phyloP scores from a whole-genome alignment of 2,888 invertebrate species.

The Polia nebulosa region DNA sequence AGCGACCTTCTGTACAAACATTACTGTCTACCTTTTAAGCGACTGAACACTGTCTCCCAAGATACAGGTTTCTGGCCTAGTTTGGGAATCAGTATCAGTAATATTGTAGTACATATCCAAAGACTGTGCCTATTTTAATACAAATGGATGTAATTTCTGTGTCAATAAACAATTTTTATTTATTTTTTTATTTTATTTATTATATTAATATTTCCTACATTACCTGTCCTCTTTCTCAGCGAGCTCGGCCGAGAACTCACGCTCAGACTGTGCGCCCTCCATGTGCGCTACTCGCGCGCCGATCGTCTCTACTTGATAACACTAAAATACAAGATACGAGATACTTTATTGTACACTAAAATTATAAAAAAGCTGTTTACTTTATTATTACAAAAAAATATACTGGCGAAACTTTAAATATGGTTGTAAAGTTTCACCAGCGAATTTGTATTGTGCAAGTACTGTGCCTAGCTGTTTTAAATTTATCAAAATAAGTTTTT shows the following conservation, averaged over 20 bases:
- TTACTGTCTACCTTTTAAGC: no score
- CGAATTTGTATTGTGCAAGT: not conserved
- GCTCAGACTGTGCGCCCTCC: slow-evolving; percentile 84
- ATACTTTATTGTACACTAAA: not conserved
- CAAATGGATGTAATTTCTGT: no score
- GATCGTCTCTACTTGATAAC: slow-evolving; percentile 86
- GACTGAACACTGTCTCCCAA: no score
- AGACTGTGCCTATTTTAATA: no score
- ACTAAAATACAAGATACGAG: slow-evolving; percentile 66
- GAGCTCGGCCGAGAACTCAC: slow-evolving; percentile 80
- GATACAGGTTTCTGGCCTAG: no score
- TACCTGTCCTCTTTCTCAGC: slow-evolving; percentile 83
- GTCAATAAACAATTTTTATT: no score
- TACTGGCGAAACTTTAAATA: not conserved
- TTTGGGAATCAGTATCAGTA: no score
- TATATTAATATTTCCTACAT: not conserved
- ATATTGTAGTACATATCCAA: no score
- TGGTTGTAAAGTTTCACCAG: not conserved
- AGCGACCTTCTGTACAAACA: no score
- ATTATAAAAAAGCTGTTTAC: not conserved
- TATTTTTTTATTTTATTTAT: no score
- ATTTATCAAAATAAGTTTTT: not conserved
- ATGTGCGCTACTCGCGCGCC: slow-evolving; percentile 84
- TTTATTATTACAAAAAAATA: not conserved
- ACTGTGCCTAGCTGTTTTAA: not conserved